These are phyloP conservation scores for Torymus aiolomorphi DNA, from an alignment of 2,888 invertebrate genomes.

Conservation along the genomic window DNA sequence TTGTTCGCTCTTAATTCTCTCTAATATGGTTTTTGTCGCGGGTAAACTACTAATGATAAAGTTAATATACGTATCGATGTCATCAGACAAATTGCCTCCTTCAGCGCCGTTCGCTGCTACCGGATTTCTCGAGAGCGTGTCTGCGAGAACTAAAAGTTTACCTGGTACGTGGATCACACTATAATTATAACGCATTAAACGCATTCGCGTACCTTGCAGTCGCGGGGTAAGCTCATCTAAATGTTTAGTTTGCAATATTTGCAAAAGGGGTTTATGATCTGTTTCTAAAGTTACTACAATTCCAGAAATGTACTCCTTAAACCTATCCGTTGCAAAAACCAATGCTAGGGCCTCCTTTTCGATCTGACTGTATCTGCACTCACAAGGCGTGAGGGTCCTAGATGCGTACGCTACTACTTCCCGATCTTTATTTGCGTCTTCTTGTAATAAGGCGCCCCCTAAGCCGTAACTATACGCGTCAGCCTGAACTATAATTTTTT, in stretches of 20 bases:
- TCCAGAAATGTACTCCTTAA: conserved; percentile 55
- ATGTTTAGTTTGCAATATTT: conserved; percentile 67
- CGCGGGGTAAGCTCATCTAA: conserved; percentile 69
- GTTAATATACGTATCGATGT: conserved; percentile 44
- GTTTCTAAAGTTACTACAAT: conserved; percentile 66
- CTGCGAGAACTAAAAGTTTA: conserved; percentile 65
- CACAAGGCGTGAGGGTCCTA: conserved; percentile 54
- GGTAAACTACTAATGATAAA: conserved; percentile 55
- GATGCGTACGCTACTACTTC: conserved; percentile 69
- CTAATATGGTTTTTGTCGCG: conserved; percentile 45
- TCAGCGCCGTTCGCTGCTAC: conserved; percentile 10
- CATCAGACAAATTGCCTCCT: conserved; percentile 30
- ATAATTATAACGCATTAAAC: not conserved
- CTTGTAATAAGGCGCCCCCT: conserved; percentile 62
- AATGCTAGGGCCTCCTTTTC: no score
- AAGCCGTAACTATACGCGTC: conserved; percentile 63
- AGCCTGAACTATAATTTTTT: conserved; percentile 56
- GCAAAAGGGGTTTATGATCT: conserved; percentile 70
- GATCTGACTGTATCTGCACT: not conserved
- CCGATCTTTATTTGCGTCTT: conserved; percentile 57
- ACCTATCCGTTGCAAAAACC: no score
- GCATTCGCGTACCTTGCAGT: conserved; percentile 66
- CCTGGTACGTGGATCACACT: conserved; percentile 65
- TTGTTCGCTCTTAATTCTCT: conserved; percentile 54
- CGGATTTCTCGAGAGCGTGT: conserved; percentile 64